phyloP scores from a whole-genome alignment of 2,113 vertebrate genomes.

The Gallinago jamesoni region DNA sequence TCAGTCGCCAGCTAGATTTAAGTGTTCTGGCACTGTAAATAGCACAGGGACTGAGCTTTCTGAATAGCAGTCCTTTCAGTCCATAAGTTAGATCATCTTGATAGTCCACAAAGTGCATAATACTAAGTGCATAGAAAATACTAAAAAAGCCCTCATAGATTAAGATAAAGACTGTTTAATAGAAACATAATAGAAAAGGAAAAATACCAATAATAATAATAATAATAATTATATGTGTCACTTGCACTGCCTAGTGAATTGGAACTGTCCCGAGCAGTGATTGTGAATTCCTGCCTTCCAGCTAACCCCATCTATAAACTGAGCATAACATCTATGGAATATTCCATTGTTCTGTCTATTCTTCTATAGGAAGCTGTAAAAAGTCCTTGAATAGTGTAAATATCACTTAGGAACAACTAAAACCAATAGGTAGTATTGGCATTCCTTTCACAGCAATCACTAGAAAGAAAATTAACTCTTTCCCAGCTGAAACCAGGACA shows the following conservation, averaged over 20 bases:
- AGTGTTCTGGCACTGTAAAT: conserved; percentile 30
- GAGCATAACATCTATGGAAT: too few species aligned
- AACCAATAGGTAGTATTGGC: neutral
- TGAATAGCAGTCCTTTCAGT: conserved; percentile 19
- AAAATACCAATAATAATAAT: neutral
- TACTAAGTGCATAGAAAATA: conserved; percentile 3
- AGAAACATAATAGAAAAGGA: neutral
- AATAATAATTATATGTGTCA: neutral
- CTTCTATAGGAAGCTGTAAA: neutral
- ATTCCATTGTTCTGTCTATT: neutral
- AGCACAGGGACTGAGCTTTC: conserved; percentile 40
- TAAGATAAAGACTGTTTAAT: neutral
- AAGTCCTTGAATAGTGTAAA: neutral
- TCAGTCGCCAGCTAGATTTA: conserved; percentile 33
- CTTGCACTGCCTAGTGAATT: neutral
- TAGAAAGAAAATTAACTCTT: neutral
- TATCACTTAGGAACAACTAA: neutral
- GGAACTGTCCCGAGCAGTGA: neutral
- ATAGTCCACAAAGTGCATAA: neutral
- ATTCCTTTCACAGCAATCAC: neutral
- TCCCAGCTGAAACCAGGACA: neutral
- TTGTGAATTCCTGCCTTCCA: neutral
- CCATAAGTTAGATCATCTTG: conserved; percentile 51
- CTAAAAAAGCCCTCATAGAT: neutral
- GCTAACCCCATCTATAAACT: neutral